phyloP scores from a whole-genome alignment of 2,797 vertebrate genomes.

The Emydoidea blandingii region DNA sequence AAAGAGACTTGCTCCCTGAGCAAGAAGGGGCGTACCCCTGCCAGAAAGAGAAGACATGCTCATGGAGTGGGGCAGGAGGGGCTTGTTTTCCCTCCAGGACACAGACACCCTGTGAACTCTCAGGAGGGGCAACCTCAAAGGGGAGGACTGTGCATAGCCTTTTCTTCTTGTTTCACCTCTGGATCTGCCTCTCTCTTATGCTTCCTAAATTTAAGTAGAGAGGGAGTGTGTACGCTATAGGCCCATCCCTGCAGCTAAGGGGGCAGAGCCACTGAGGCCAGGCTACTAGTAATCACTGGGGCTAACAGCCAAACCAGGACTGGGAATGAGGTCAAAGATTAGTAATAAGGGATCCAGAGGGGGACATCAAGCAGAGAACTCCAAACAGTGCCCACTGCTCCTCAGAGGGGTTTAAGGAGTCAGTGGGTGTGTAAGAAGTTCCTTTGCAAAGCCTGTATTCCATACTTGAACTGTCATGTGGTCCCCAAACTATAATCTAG shows the following conservation, averaged over 20 bases:
- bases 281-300: no score
- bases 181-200: neutral
- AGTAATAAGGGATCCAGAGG: no score
- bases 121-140: neutral
- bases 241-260: no score
- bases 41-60: accelerated
- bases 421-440: neutral
- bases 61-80: neutral
- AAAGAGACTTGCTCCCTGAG: neutral
- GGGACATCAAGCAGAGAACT: no score
- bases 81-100: neutral
- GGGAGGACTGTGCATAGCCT: neutral
- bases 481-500: neutral
- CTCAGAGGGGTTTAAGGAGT: no score
- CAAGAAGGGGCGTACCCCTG: neutral
- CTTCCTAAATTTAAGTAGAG: neutral
- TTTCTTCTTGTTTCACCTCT: neutral
- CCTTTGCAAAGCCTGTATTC: neutral
- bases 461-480: neutral
- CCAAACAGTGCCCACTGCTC: no score
- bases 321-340: no score
- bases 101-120: neutral
- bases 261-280: no score
- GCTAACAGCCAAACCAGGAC: no score
- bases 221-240: neutral